Evolutionary conservation across 2,888 invertebrate species (phyloP), one percentile per base, ranked within the genome.

Genomic region (Bedellia somnulentella): DNA sequence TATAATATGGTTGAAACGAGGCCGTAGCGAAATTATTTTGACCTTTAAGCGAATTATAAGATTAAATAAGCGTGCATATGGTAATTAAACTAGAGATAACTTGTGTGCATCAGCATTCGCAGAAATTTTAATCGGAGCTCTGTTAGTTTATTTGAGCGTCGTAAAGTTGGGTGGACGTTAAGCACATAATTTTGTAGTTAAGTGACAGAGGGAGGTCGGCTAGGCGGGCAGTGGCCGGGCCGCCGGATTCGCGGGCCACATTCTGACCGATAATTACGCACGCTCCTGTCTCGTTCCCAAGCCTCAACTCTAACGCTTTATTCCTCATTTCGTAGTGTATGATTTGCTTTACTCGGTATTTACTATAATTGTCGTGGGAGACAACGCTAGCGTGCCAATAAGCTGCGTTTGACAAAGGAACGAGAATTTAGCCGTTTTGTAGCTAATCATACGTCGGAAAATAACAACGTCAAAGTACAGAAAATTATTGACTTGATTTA

Each of bases 211-310:
- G 57, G 46, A 42, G 51, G 52, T 14, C 22, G 29, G 22, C 12
- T 17, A 6, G 4, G 25, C 49, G 57, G 36, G 43, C 50, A 47
- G 61, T 29, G 22, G 15, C 18, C n/a, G 14, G 24, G 30, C 58
- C 60, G 52, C 63, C 63, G 64, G 62, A 60, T 58, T 53, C 45
- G n/a, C 24, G 24, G 15, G 58, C 60, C 64, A 61, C 70, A 68
- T 71, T 71, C 70, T 57, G 60, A 63, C 44, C 57, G 64, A 61
- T 63, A 70, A 71, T 71, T 71, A 71, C 66, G 59, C 60, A 59
- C 61, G 62, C 57, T 34, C 50, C 29, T 55, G 56, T 58, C 57
- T 57, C 57, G 57, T 62, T 67, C 60, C 63, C 66, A 66, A 61
- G 63, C 59, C 49, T 52, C 52, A 43, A 50, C 57, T 62, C 55